Evolutionary conservation across 2,113 vertebrate genomes (phyloP), one percentile per base, ranked within the genome.

Genomic region (Nothobranchius kuhntae): DNA sequence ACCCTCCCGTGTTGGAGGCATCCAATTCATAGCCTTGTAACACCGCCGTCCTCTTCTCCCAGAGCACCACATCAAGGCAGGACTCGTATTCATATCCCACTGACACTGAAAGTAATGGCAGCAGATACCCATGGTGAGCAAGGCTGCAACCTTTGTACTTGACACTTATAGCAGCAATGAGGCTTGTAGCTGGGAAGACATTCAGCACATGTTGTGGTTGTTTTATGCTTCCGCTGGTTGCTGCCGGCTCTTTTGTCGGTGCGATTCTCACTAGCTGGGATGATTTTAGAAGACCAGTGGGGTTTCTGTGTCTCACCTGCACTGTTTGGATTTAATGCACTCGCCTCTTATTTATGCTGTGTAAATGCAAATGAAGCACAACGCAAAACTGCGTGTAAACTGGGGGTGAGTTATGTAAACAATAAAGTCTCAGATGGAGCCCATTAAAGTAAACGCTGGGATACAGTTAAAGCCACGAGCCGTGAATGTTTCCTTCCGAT

Each of bases 71-170:
- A 81, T 96, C 95, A 73, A 98, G 88, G 71, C 98, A 99, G 1
- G 97, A 96, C 88, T 99, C 98, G 35, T 99, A 99, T 74, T 99
- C 98, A 3, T 98, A 99, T 4, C 98, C 98, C 73, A 98, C 96
- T 15, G 97, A 99, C 81, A 99, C 98, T 99, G 90, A 65, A 93
- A 92, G 76, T 52, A 84, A 77, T 50, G 78, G 75, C 46, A 77
- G 53, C 56, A 77, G 65, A 79, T 14, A 38, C 75, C 73, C 10
- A 24, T 1, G 68, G 77, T 86, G 74, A 85, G 71, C 68, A 53
- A 61, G 74, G 82, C 47, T 62, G 46, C 38, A 61, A 66, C 82
- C 67, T 61, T 74, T 65, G 57, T 65, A 73, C 73, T 75, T 61
- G 77, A 79, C 65, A 78, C 73, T 79, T 75, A 69, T 10, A 46